Conservation (phyloP, 2,888 invertebrate genomes). For the Anthophora plumipes region DNA sequence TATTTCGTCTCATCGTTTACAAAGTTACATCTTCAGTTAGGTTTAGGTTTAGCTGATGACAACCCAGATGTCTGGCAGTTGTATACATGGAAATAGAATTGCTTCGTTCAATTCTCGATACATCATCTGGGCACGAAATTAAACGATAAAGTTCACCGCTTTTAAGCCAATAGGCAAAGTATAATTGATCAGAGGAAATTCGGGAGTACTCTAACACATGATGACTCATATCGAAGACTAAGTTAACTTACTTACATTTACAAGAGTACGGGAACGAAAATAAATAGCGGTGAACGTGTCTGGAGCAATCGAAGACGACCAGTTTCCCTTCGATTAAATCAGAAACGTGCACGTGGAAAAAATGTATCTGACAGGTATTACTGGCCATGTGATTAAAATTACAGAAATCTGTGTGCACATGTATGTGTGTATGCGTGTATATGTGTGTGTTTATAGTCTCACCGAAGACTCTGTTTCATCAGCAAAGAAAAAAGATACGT, state of each 20-base stretch:
- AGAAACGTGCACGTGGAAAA: neutral
- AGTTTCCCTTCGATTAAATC: neutral
- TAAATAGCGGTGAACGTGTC: constrained; percentile 12
- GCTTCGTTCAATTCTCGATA: too few species aligned
- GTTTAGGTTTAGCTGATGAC: too few species aligned
- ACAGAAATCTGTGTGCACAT: constrained; percentile 10
- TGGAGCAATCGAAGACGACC: neutral
- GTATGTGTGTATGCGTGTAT: too few species aligned
- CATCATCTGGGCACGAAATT: too few species aligned
- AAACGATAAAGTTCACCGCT: too few species aligned
- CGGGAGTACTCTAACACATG: too few species aligned
- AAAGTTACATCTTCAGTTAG: too few species aligned
- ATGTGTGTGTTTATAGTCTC: constrained; percentile 52
- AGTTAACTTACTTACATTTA: neutral
- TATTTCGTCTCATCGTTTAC: too few species aligned
- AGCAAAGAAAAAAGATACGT: neutral
- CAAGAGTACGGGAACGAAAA: constrained; percentile 12
- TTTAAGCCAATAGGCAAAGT: too few species aligned
- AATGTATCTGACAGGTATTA: constrained; percentile 30
- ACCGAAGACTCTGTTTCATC: constrained; percentile 33
- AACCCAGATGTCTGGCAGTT: too few species aligned
- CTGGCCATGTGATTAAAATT: constrained; percentile 59
- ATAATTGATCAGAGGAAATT: too few species aligned
- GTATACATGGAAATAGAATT: too few species aligned
- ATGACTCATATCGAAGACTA: neutral